Base-by-base conservation (phyloP, 1,140 invertebrate genomes). In the Littorina saxatilis region DNA sequence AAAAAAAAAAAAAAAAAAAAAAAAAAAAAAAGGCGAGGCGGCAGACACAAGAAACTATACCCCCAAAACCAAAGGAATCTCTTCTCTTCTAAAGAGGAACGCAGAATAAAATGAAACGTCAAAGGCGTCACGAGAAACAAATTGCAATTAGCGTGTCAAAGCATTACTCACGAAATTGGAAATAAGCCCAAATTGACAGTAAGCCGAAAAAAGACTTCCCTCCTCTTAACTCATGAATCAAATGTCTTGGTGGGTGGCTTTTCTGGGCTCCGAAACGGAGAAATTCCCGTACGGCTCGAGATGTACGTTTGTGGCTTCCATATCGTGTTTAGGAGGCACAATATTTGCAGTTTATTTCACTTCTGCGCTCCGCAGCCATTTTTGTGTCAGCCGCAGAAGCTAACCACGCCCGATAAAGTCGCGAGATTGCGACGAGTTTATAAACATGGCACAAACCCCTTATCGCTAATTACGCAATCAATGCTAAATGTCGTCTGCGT, bases 391-490 rank as follows among this genome's bases (percentile, higher is more conserved):
- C 50, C 29, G 27, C 74, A 58, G n/a, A 52, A 20, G 13, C 35
- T 11, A n/a, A 35, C 50, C 50, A 72, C 17, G 68, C 17, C 76
- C 20, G 76, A 78, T 78, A 78, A 78, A 40, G 58, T 43, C 58
- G 27, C 20, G 20, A 61, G 32, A 43, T 43, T 58, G 58, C 23
- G 35, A 58, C 52, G 55, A 63, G 76, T 78, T 78, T 78, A 78
- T 47, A 66, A 78, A 78, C 76, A 78, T 78, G 76, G 76, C 55
- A 58, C 39, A 63, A 58, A 5, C 20, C 39, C 29, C 29, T n/a
- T 78, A 63, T 78, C 58, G n/a, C 32, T 78, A 78, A 78, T 29
- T 43, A 78, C 37, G 55, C 76, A 63, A 43, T 78, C 32, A 78
- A 78, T 47, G 76, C 55, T 78, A 23, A 78, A 37, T 78, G 76